A percentile compares a stretch with the other conserved stretches of the same genome.
phyloP scores from a whole-genome alignment of 1,140 invertebrate genomes.

The Heliconius eleuchia region DNA sequence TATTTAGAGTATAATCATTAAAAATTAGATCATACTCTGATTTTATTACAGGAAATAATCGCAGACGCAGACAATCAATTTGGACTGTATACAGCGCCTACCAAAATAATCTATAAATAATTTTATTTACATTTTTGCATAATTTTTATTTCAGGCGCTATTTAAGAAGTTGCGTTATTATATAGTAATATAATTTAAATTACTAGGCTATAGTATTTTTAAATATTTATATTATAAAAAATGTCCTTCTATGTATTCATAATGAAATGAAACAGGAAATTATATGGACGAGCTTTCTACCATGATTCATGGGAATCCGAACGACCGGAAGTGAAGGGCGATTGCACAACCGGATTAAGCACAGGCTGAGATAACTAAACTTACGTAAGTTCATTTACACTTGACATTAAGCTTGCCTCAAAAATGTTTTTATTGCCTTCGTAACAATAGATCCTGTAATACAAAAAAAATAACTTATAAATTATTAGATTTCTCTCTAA shows the following conservation, averaged over 20 bases:
- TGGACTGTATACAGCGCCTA: background rate
- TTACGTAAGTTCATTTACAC: constrained; percentile 27
- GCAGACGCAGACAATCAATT: background rate
- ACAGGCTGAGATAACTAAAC: constrained; percentile 29
- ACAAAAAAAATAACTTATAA: no score
- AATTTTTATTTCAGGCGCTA: background rate
- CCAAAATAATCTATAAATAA: background rate
- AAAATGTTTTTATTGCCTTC: background rate
- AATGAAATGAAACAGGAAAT: constrained; percentile 18
- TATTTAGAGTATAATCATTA: background rate
- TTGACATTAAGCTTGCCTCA: constrained; percentile 6
- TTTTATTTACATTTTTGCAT: background rate
- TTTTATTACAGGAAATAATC: no score
- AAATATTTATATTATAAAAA: background rate
- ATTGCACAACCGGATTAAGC: constrained; percentile 30
- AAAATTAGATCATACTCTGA: background rate
- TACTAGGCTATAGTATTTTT: background rate
- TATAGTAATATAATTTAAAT: background rate
- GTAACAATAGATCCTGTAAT: no score
- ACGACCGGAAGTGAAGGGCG: constrained; percentile 32
- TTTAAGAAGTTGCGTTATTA: background rate
- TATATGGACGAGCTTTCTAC: constrained; percentile 29
- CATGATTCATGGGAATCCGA: constrained; percentile 31
- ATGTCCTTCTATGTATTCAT: background rate
- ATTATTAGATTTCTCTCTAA: no score